Evolutionary conservation across 2,797 vertebrate genomes (phyloP).

Genomic region (Lycodopsis pacificus): DNA sequence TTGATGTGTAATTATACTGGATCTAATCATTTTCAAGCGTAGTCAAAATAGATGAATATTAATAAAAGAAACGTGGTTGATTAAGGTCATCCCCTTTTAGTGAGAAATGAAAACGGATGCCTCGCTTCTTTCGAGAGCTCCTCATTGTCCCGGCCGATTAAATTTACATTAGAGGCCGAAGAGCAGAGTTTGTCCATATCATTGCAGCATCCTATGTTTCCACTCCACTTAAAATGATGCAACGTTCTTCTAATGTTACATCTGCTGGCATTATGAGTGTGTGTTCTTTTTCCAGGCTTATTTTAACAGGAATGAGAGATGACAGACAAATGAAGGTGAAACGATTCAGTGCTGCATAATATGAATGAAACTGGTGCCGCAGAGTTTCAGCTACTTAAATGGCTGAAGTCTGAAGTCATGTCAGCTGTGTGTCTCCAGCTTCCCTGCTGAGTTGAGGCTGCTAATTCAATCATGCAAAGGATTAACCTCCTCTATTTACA

Average conservation of each 20-base stretch:
- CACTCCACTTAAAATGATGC: conserved; percentile 20
- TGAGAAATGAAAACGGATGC: conserved; percentile 35
- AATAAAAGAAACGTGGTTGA: conserved; percentile 9
- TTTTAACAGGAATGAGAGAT: not conserved
- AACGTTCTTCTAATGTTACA: conserved; percentile 23
- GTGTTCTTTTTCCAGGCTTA: not conserved
- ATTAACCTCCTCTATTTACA: conserved; percentile 77
- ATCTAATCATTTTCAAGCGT: not conserved
- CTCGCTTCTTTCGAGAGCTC: not conserved
- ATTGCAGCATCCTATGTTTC: conserved; percentile 9
- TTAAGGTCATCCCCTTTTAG: not conserved
- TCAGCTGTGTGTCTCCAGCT: conserved; percentile 44
- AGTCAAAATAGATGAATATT: conserved; percentile 6
- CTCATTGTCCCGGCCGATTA: conserved; percentile 33
- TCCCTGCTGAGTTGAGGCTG: conserved; percentile 59
- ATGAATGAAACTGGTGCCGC: conserved; percentile 17
- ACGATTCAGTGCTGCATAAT: not conserved
- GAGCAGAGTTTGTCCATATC: conserved; percentile 15
- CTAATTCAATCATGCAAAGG: conserved; percentile 70
- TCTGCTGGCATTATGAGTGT: not conserved
- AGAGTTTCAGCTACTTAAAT: conserved; percentile 31
- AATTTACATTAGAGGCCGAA: conserved; percentile 31
- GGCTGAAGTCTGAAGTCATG: conserved; percentile 39
- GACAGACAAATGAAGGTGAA: not conserved
- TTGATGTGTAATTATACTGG: not conserved